These are phyloP conservation scores for Drosophila nigritarsus DNA, from an alignment of 2,888 invertebrate species.

Conservation along the genomic window DNA sequence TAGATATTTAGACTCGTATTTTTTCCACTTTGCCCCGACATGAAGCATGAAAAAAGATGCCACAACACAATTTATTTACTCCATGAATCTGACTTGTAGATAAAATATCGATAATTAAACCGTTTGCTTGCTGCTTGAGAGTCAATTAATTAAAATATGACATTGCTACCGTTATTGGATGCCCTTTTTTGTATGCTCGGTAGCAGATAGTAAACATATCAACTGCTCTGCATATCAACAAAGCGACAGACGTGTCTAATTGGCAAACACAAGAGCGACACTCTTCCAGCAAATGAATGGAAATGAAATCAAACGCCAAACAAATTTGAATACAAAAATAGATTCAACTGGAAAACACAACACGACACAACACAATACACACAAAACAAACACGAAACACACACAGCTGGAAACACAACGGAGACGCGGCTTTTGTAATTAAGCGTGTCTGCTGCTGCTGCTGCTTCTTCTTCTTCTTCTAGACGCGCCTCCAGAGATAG, in stretches of 20 bases:
- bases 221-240: conserved; percentile 26
- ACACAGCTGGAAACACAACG: conserved; percentile 46
- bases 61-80: not conserved
- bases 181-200: not conserved
- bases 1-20: conserved; percentile 1
- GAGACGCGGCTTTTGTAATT: conserved; percentile 63
- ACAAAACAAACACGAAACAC: not conserved
- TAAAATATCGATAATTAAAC: conserved; percentile 11
- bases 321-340: conserved; percentile 66
- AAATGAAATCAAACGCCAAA: conserved; percentile 54
- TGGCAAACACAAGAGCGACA: conserved; percentile 35
- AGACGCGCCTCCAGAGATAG: conserved; percentile 53
- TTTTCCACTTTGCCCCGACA: not conserved
- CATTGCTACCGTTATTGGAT: not conserved
- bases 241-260: conserved; percentile 68
- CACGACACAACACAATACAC: not conserved
- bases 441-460: conserved; percentile 59
- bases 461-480: conserved; percentile 16
- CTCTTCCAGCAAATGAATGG: conserved; percentile 38
- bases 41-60: not conserved
- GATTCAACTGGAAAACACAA: conserved; percentile 51
- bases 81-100: not conserved
- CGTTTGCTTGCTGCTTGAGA: not conserved
- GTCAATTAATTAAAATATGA: conserved; percentile 27
- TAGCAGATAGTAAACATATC: conserved; percentile 8